A percentile compares a stretch with the other conserved stretches of the same genome.
Conservation (phyloP, 2,113 vertebrate species). For the Colaptes auratus region DNA sequence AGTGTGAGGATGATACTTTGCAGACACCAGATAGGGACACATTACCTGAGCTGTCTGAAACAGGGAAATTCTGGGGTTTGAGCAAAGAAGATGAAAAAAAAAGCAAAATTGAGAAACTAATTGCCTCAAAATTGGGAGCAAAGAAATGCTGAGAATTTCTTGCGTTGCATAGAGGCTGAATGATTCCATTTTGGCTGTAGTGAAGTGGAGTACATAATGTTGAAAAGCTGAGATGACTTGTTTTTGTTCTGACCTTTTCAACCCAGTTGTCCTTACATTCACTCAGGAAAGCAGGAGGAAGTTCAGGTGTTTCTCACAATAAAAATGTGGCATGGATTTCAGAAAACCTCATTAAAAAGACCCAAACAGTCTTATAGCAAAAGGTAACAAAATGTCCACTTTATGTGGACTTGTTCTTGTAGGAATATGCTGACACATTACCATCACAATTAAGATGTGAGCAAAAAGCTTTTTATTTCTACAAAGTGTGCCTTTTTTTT, state of each 20-base stretch:
- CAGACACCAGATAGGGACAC: background rate
- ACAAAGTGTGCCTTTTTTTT: background rate
- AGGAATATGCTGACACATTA: background rate
- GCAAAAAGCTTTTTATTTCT: background rate
- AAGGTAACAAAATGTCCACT: background rate
- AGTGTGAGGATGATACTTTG: background rate
- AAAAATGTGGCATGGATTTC: background rate
- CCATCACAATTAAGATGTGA: background rate
- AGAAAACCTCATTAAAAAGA: background rate
- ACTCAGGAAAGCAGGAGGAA: background rate
- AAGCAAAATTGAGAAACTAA: background rate
- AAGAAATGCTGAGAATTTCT: background rate
- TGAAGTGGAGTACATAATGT: background rate
- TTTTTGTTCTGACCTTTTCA: background rate
- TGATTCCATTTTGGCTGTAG: background rate
- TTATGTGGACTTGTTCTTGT: background rate
- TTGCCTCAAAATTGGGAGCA: background rate
- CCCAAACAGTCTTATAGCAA: background rate
- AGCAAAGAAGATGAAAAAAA: background rate
- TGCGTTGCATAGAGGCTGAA: background rate
- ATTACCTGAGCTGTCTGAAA: background rate
- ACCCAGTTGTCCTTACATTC: background rate
- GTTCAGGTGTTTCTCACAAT: background rate
- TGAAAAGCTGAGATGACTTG: background rate
- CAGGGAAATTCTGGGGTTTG: background rate